A percentile compares a stretch with the other conserved stretches of the same genome.
These are phyloP conservation scores for Mormoops blainvillei DNA, from an alignment of 2,113 vertebrate species.

Conservation along the genomic window DNA sequence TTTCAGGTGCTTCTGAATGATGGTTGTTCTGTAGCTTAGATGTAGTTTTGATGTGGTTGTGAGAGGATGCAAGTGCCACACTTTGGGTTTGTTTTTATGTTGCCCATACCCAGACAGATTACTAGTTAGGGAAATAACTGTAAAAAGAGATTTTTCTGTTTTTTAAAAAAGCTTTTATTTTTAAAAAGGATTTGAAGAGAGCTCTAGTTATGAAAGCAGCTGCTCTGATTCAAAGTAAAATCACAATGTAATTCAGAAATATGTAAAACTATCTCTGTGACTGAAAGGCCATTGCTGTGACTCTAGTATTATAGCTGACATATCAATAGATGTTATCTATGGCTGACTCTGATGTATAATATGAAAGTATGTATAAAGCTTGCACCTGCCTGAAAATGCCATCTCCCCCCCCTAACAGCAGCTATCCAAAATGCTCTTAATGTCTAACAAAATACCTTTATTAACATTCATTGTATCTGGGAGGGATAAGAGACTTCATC, in stretches of 20 bases:
- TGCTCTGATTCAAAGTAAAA: neutral
- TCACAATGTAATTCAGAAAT: neutral
- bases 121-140: neutral
- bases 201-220: neutral
- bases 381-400: neutral
- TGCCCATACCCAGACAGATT: neutral
- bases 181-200: neutral
- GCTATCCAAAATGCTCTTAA: neutral
- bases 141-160: neutral
- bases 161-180: neutral
- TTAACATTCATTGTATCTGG: neutral
- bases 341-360: neutral
- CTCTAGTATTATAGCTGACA: accelerated
- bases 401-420: neutral
- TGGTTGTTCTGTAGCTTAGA: neutral
- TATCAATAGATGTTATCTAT: no score
- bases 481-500: neutral
- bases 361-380: neutral
- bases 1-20: neutral
- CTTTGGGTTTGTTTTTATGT: neutral
- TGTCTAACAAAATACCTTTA: neutral
- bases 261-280: neutral
- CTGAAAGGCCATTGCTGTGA: neutral
- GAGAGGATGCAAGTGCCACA: neutral
- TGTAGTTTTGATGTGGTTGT: neutral